Evolutionary conservation across 53 echinoderm and acorn worm genomes (phyloP), one percentile per base, ranked within the genome.

Genomic region (Holothuria scabra): DNA sequence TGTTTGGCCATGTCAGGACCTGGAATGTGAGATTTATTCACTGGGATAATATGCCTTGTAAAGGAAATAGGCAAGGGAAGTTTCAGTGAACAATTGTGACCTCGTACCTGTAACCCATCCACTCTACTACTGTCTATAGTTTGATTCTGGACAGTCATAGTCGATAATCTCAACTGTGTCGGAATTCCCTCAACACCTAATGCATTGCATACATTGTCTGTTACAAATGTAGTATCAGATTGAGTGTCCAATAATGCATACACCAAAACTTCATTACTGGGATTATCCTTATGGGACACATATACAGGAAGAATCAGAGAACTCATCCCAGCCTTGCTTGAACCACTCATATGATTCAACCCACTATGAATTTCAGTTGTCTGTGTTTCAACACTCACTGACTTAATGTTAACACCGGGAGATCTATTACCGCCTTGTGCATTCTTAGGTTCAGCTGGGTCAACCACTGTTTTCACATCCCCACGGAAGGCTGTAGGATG

Each of bases 201-300:
- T 52, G 55, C 1, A 14, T 74, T 22, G 23, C 75, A 74, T 46
- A 74, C 52, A 3, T 35, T 35, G 6, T 74, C 75, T 49, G 52
- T 74, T 5, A 48, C 52, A 35, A 35, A 35, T 3, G 35, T 35
- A 18, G 21, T 74, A n/a, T 74, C 75, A 5, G 75, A 74, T 48
- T 74, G 49, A 46, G 75, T 74, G 26, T 74, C 75, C 13, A 74
- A 25, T 10, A 74, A 5, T 46, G 52, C 75, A 74, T 46, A 49
- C 9, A 46, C 23, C 22, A 49, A 48, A 16, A 48, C 3, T 25
- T 74, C 75, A 44, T 52, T 46, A 1, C 25, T 13, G 11, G 75
- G 52, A 8, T 46, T 20, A 16, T 46, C 48, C 49, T 74, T 6
- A 48, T 74, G 75, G 48, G 8, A 49, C 7, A 74, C 28, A 24